Evolutionary conservation across 1,140 invertebrate species (phyloP), one percentile per base, ranked within the genome.

Genomic region (Aphelenchoides besseyi): DNA sequence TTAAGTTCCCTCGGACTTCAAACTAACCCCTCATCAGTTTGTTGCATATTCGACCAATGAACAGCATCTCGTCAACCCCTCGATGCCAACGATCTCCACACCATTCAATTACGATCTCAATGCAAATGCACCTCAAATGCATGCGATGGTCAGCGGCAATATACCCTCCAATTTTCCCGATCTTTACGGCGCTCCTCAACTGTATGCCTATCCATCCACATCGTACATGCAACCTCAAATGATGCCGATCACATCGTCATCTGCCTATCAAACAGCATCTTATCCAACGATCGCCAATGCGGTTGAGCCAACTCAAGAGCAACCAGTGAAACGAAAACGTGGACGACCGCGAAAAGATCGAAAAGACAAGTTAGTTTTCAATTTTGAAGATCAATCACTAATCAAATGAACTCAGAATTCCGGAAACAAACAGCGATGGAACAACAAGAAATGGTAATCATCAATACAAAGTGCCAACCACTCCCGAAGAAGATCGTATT

Each of bases 321-420:
- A 5, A n/a, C 37, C 29, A 9, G n/a, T 33, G 16, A 74, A 72
- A 33, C 30, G 71, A 16, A 72, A 72, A 35, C 32, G 70, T 2
- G 70, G 70, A 8, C 36, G 70, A 12, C 70, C 70, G 37, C 26
- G 70, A 36, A 72, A 72, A 57, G 70, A 72, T 2, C 35, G 32
- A 18, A 72, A 73, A 59, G 70, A 72, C 70, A 72, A 74, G 70
- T 72, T 66, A 72, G 70, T 71, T 16, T 16, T 55, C 9, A n/a
- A n/a, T n/a, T 52, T 1, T 16, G n/a, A n/a, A n/a, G n/a, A n/a
- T n/a, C n/a, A n/a, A 2, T 2, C 2, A 52, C 48, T 52, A 9
- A 9, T 52, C 16, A 2, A n/a, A 9, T 52, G n/a, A 52, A 52
- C 2, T 16, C 23, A 2, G 0, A 52, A 23, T 52, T 23, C 2